These are phyloP conservation scores for Actinernus sp. DNA, from an alignment of 92 coral and sea anemone genomes.

Conservation along the genomic window DNA sequence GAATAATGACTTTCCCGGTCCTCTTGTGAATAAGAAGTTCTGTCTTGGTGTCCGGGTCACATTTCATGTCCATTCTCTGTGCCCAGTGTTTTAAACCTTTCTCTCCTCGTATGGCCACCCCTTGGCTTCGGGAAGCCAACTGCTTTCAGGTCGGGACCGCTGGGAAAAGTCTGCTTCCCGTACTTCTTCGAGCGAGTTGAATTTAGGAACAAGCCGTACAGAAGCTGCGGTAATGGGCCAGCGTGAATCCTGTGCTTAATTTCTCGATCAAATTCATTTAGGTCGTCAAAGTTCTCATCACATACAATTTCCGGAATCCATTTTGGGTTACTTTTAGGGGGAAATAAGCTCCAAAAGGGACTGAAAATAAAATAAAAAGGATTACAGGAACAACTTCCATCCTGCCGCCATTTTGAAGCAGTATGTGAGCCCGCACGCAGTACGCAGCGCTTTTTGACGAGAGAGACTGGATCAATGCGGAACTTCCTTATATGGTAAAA, in stretches of 20 bases:
- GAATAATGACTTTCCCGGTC: conserved; percentile 90
- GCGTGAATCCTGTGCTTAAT: conserved; percentile 71
- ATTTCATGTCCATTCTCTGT: conserved; percentile 71
- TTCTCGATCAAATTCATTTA: no score
- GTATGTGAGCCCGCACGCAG: no score
- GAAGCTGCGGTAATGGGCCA: conserved; percentile 63
- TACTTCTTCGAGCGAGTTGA: conserved; percentile 64
- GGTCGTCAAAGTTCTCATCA: conserved; percentile 9
- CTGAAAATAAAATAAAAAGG: no score
- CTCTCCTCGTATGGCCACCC: conserved; percentile 82
- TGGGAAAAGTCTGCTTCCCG: conserved; percentile 66
- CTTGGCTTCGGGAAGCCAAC: conserved; percentile 88
- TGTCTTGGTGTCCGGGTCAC: conserved; percentile 51
- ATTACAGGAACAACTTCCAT: no score
- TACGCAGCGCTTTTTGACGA: no score
- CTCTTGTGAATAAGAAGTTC: conserved; percentile 74
- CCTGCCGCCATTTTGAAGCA: no score
- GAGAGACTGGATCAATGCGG: no score
- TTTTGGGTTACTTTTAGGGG: no score
- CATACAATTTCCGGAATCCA: conserved; percentile 5
- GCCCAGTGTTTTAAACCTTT: conserved; percentile 87
- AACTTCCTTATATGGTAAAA: no score
- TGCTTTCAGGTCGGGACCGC: conserved; percentile 83
- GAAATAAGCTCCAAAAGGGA: no score
- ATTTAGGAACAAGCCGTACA: conserved; percentile 66